Evolutionary conservation across 2,888 invertebrate species (phyloP), one percentile per base, ranked within the genome.

Genomic region (Carcina quercana): DNA sequence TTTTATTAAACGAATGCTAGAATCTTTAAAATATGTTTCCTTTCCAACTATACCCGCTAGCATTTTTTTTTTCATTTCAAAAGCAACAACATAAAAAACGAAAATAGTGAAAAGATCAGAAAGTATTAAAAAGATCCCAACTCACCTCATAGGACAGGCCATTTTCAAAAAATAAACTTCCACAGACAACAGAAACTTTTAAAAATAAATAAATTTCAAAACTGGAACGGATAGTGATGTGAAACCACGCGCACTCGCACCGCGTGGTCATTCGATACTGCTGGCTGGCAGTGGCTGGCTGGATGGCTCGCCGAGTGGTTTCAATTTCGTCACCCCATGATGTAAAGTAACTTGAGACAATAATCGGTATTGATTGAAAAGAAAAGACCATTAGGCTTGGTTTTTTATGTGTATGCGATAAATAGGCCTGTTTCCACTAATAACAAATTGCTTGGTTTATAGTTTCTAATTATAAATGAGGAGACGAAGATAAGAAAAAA

Each of bases 141-240:
- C 59, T 64, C 25, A 80, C 80, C 80, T 68, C 79, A 80, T 79
- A 24, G 80, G 80, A 44, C 80, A 82, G 28, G 73, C 79, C 80
- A 82, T 82, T 50, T 53, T 65, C 12, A n/a, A 10, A 22, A 24
- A 17, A 31, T 35, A 39, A 34, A 20, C 2, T 20, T 8, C 1
- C 34, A 37, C 38, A 33, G 15, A 32, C 20, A 34, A 45, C 13
- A 12, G 19, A 22, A 21, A 4, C 5, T n/a, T 6, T 30, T 34
- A 37, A 40, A 33, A 39, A 36, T 39, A 34, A 35, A 24, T 14
- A 26, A 45, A 45, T 39, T 43, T 40, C 30, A 34, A 47, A 42
- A 10, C 3, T 24, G 8, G 10, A 20, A 20, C 4, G 8, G 42
- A 25, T 30, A 24, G 34, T 44, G 43, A 29, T 29, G 12, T 20